These are phyloP conservation scores for Helicolenus hilgendorfi DNA, from an alignment of 2,797 vertebrate species.

Conservation along the genomic window DNA sequence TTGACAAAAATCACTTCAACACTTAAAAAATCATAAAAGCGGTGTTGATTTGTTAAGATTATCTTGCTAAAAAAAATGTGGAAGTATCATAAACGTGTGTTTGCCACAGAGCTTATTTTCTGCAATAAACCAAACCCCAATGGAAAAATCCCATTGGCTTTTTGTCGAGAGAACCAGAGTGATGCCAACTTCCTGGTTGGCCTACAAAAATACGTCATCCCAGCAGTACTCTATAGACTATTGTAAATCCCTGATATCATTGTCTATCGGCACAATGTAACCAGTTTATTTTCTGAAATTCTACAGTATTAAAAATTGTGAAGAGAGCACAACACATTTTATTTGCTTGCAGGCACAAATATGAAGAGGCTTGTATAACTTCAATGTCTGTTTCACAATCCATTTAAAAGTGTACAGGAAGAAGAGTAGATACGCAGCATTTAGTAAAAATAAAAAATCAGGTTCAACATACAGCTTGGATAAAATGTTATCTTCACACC, in stretches of 20 bases:
- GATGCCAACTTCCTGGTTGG: too few species aligned
- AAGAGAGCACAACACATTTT: neutral
- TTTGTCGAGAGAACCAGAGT: too few species aligned
- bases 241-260: too few species aligned
- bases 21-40: neutral
- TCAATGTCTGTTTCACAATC: neutral
- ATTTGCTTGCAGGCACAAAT: neutral
- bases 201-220: too few species aligned
- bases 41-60: too few species aligned
- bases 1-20: neutral
- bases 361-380: neutral
- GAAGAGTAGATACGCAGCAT: neutral
- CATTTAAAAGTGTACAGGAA: neutral
- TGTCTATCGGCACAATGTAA: neutral
- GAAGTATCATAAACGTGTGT: too few species aligned
- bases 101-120: too few species aligned
- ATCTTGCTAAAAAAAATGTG: too few species aligned
- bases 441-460: neutral
- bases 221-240: accelerated
- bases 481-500: slow-evolving; percentile 17
- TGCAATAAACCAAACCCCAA: too few species aligned
- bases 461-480: neutral
- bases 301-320: neutral
- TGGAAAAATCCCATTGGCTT: too few species aligned
- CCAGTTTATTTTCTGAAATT: neutral